A percentile compares a stretch with the other conserved stretches of the same genome.
Conservation (phyloP, 2,113 vertebrate genomes). For the Notarius lentiginosus region DNA sequence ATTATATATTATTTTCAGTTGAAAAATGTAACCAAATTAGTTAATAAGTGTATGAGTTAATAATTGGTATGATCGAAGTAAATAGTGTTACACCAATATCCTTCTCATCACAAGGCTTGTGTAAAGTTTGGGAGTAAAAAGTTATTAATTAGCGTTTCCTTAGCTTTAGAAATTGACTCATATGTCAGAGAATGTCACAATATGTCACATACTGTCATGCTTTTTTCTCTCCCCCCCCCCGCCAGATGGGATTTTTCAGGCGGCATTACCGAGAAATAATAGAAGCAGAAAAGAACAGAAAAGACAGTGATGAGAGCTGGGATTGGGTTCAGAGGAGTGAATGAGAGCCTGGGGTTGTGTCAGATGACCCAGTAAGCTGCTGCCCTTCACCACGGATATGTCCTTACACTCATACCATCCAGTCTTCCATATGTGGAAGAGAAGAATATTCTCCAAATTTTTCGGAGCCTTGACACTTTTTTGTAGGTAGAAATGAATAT, state of each 20-base stretch:
- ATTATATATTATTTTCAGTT: not conserved
- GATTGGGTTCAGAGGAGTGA: slow-evolving; percentile 95
- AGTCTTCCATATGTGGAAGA: slow-evolving; percentile 99
- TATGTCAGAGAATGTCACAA: not conserved
- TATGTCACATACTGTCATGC: not conserved
- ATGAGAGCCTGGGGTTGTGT: slow-evolving; percentile 71
- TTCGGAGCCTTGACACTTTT: slow-evolving; percentile 83
- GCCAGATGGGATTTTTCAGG: slow-evolving; percentile 98
- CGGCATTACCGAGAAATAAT: slow-evolving; percentile 96
- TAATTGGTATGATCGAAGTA: too few relatives aligned
- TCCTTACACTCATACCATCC: slow-evolving; percentile 76
- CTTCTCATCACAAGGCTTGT: not conserved
- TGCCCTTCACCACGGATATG: slow-evolving; percentile 65
- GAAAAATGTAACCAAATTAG: too few relatives aligned
- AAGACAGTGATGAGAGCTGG: slow-evolving; percentile 96
- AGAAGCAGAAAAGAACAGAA: slow-evolving; percentile 93
- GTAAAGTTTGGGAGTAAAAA: not conserved
- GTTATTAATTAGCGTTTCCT: not conserved
- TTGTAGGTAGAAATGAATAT: slow-evolving; percentile 65
- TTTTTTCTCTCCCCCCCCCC: not conserved
- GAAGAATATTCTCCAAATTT: slow-evolving; percentile 98
- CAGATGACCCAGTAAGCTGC: slow-evolving; percentile 73
- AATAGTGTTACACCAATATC: not conserved
- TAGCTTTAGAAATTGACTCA: not conserved
- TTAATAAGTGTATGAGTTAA: too few relatives aligned